Base-by-base conservation (phyloP, 1,140 invertebrate species). In the Sycobia sp. region DNA sequence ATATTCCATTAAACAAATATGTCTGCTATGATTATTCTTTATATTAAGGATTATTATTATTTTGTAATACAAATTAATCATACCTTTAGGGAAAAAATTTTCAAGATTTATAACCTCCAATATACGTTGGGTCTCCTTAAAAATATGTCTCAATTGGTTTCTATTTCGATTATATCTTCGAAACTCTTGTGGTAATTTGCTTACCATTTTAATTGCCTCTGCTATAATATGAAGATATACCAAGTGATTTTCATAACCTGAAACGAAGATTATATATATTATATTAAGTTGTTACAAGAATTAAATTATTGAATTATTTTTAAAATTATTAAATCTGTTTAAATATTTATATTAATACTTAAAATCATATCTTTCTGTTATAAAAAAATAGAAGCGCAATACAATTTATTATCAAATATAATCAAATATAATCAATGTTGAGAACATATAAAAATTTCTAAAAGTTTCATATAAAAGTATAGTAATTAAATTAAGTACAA, bases 71-170 rank as follows among this genome's bases (percentile, higher is more conserved):
- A 22, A 9, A 60, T 47, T 56, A 23, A 20, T 63, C 16, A 53
- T 83, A 91, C 89, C 87, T 77, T 82, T 84, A 41, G 85, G 82
- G 69, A 90, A 84, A 50, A 89, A 84, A 57, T 85, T 85, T 70
- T 83, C 82, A 53, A 82, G 75, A 41, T 83, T 84, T 62, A 90
- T 88, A 51, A 89, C 84, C 62, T 86, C 83, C 46, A 91, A 79
- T 8, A 87, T 84, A 65, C 82, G 80, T 68, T 86, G 82, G 3
- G 90, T 91, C 74, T 91, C 89, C 8, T 83, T 83, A 39, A 91
- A 82, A 50, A 91, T 85, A 32, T 84, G 77, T 41, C 78, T 70
- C 13, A 88, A 70, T 10, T 86, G 81, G 68, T 79, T 77, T 16
- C 81, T 69, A 69, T 86, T 80, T 29, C 80, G 70, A 20, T 81